phyloP scores from a whole-genome alignment of 2,888 invertebrate species.

The Osmoderma eremita region DNA sequence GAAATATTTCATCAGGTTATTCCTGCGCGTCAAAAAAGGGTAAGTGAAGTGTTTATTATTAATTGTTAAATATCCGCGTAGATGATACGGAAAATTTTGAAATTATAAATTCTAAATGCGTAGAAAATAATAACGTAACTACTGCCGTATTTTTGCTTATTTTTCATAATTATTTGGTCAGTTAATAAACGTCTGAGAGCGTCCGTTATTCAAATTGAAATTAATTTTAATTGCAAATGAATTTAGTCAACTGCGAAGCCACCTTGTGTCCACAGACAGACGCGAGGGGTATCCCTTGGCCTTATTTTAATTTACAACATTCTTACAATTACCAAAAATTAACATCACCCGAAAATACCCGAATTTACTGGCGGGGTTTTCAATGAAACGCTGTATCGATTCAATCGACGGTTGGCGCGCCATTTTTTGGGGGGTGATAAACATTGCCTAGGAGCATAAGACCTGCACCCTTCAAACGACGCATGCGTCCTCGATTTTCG shows the following conservation, averaged over 20 bases:
- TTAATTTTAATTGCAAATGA: constrained; percentile 41
- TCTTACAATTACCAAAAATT: neutral
- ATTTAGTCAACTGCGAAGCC: constrained; percentile 37
- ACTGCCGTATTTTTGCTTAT: constrained; percentile 6
- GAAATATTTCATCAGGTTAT: neutral
- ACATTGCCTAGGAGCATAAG: constrained; percentile 16
- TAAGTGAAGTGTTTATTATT: constrained; percentile 3
- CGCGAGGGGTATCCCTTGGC: constrained; percentile 9
- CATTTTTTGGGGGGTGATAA: constrained; percentile 39
- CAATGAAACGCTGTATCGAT: constrained; percentile 37
- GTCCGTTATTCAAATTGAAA: constrained; percentile 28
- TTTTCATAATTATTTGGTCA: constrained; percentile 16
- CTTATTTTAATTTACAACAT: constrained; percentile 6
- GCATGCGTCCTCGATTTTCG: constrained; percentile 41
- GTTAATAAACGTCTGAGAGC: constrained; percentile 13
- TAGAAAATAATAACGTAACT: neutral
- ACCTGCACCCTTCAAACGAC: constrained; percentile 34
- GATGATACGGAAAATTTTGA: too few species aligned
- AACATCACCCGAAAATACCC: neutral
- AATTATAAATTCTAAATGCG: neutral
- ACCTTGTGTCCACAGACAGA: constrained; percentile 19
- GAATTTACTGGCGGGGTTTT: constrained; percentile 1
- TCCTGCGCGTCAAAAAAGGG: neutral
- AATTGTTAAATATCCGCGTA: too few species aligned
- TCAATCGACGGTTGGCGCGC: constrained; percentile 40